Evolutionary conservation across 2,888 invertebrate genomes (phyloP), one percentile per base, ranked within the genome.

Genomic region (Euphydryas editha): DNA sequence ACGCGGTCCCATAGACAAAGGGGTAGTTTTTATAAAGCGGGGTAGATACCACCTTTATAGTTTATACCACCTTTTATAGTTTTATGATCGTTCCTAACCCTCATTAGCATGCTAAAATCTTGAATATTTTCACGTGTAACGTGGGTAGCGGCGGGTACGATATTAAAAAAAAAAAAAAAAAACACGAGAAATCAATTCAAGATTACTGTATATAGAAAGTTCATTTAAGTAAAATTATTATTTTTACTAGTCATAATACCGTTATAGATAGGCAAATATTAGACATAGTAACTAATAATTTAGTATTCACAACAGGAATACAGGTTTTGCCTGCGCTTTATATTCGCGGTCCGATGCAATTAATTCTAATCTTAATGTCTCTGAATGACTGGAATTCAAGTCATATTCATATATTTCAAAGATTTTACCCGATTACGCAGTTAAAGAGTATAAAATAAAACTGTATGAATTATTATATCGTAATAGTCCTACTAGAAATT

Each of bases 31-130:
- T 87, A 83, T 75, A 49, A 47, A 54, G 17, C 42, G 49, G 69
- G 76, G 76, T 71, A 73, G 70, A 77, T 44, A 44, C 39, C 39
- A 39, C 39, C n/a, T n/a, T n/a, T n/a, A n/a, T n/a, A 10, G 36
- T 36, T 71, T 78, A 73, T 75, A 70, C 75, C 78, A 76, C 75
- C 74, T 75, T 86, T 85, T 83, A 82, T 84, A 69, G 79, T 68
- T 87, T 87, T 87, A 86, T 85, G 79, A 76, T 71, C 74, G 72
- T 78, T 72, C n/a, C n/a, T n/a, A n/a, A n/a, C n/a, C n/a, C 69
- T 81, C 81, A 86, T 85, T 85, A 82, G 76, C 68, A 67, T 64
- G 71, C 67, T 72, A 70, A 70, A 72, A 74, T 76, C 71, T 70
- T 70, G 39, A 70, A 69, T 72, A 64, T 67, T 75, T 73, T 76